Percentiles rank a stretch among this genome's conserved stretches.
phyloP scores from a whole-genome alignment of 2,113 vertebrate species.

The Myrmecophaga tridactyla region DNA sequence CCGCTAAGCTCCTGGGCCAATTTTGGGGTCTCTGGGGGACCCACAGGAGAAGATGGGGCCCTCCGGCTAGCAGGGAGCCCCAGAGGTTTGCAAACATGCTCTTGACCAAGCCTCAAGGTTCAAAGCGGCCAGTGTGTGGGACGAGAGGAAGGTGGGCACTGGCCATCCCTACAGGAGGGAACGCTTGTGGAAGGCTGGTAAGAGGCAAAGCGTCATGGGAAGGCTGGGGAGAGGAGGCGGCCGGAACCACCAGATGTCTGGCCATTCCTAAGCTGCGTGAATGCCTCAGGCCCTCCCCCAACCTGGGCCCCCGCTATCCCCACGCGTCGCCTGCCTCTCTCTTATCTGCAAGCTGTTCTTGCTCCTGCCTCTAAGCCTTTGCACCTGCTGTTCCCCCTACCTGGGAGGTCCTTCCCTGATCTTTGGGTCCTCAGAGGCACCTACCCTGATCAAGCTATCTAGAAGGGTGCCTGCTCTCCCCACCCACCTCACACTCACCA shows the following conservation, averaged over 20 bases:
- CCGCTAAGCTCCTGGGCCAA: accelerated
- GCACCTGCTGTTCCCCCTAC: not conserved
- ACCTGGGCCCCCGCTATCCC: not conserved
- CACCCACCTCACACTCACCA: not conserved
- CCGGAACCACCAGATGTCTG: not conserved
- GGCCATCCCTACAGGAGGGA: not conserved
- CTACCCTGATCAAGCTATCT: accelerated
- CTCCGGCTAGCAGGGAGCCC: not conserved
- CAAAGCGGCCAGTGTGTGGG: accelerated
- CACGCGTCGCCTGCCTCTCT: no score
- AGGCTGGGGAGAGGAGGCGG: accelerated
- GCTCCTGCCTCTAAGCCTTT: not conserved
- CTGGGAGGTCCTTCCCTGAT: not conserved
- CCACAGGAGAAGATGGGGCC: accelerated
- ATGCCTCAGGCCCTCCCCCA: accelerated
- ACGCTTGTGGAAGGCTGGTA: accelerated
- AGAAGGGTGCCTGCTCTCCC: accelerated
- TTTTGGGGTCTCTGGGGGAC: not conserved
- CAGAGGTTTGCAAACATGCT: accelerated
- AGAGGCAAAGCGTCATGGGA: not conserved
- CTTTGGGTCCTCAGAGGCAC: not conserved
- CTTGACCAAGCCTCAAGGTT: not conserved
- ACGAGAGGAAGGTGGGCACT: accelerated
- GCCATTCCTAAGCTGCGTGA: no score
- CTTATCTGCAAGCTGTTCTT: not conserved